Evolutionary conservation across 1,140 invertebrate genomes (phyloP), one percentile per base, ranked within the genome.

Genomic region (Heliconius eleuchia): DNA sequence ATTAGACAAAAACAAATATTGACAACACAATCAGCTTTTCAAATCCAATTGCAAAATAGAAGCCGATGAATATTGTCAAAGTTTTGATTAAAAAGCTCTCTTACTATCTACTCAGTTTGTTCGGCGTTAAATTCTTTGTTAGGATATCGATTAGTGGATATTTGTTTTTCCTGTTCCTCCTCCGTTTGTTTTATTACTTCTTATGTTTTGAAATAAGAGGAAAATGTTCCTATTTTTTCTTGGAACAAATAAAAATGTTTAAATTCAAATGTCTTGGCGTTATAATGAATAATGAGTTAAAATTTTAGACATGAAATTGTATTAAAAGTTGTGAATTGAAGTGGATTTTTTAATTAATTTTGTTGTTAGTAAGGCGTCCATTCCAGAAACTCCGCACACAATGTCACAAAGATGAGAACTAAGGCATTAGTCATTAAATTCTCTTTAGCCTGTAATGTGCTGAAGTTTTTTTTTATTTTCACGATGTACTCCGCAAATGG

Each of bases 81-180:
- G 60, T 77, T 77, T 77, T 77, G 76, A 77, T 78, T 78, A 78
- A 78, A 78, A 78, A 78, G 71, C 76, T 34, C 70, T 50, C 42
- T 72, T 52, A 78, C 71, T 73, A 71, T 78, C 52, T 37, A 73
- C 57, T 78, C 76, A 11, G 11, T 46, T 76, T 71, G 57, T 71
- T 76, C 57, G 74, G 66, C 60, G 74, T 34, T 76, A 70, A 76
- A 76, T 46, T 76, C 37, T 76, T 71, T 76, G n/a, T 66, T 27
- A 13, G 66, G 39, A 70, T 50, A 76, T 76, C 74, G 60, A 76
- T 76, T 70, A 42, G 66, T 46, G 74, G 60, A 66, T 66, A 57
- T 30, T 27, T 66, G 27, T 66, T 66, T 66, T 30, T 30, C 60
- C 60, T 66, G 60, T 66, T 27, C 60, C 8, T 57, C 27, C 13